Percentiles rank a stretch among this genome's conserved stretches.
These are phyloP conservation scores for Sinocyclocheilus anshuiensis DNA, from an alignment of 2,113 vertebrate species.

Conservation along the genomic window DNA sequence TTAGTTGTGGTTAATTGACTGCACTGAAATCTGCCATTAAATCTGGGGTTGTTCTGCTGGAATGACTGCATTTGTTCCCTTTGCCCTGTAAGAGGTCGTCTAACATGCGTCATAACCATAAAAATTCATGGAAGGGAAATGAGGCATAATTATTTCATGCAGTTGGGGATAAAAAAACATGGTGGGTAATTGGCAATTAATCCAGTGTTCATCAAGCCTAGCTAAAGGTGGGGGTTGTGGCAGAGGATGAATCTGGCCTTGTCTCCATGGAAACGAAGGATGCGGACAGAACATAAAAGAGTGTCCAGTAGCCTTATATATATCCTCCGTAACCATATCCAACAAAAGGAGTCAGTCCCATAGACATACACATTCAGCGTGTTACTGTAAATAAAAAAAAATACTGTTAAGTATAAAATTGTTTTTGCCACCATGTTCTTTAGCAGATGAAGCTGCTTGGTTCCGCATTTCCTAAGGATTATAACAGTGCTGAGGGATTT, in stretches of 20 bases:
- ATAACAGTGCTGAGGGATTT: neutral
- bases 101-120: constrained; percentile 14
- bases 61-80: neutral
- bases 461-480: neutral
- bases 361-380: neutral
- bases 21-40: neutral
- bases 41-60: neutral
- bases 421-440: neutral
- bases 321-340: neutral
- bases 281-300: neutral
- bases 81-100: neutral
- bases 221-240: neutral
- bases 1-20: neutral
- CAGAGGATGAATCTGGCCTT: neutral
- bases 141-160: constrained; percentile 19
- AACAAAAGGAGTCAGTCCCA: neutral
- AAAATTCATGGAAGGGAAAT: constrained; percentile 32
- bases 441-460: neutral
- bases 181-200: constrained; percentile 21
- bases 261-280: constrained; percentile 30
- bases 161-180: neutral
- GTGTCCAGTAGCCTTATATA: neutral
- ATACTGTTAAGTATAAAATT: too few relatives aligned
- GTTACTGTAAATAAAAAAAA: neutral
- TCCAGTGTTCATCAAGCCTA: neutral